Conservation (phyloP, 1,140 invertebrate species). For the Streblospio benedicti region DNA sequence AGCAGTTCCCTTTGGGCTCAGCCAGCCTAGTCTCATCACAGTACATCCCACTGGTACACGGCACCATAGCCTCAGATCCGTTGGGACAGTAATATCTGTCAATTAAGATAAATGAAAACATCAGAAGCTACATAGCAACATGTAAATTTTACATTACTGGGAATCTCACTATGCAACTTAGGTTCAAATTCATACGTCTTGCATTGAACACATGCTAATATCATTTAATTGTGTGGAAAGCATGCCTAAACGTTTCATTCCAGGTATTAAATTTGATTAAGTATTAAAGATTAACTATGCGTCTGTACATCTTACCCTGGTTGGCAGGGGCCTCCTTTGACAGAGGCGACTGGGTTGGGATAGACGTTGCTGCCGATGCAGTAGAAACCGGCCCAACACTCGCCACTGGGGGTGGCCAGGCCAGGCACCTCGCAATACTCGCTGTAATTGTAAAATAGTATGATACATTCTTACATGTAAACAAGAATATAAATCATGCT, state of each 20-base stretch:
- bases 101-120: background rate
- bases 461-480: background rate
- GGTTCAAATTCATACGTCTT: no score
- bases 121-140: background rate
- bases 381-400: slow-evolving; percentile 38
- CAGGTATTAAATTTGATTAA: no score
- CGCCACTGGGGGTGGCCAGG: slow-evolving; percentile 27
- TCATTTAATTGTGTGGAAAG: no score
- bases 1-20: slow-evolving; percentile 30
- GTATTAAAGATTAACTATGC: background rate
- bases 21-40: slow-evolving; percentile 32
- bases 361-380: slow-evolving; percentile 26
- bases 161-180: no score
- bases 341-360: slow-evolving; percentile 20
- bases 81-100: slow-evolving; percentile 38
- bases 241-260: no score
- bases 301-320: slow-evolving; percentile 14
- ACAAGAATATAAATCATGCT: no score
- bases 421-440: slow-evolving; percentile 36
- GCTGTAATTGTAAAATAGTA: slow-evolving; percentile 18
- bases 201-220: no score
- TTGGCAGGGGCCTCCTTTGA: slow-evolving; percentile 31
- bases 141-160: no score
- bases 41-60: slow-evolving; percentile 35
- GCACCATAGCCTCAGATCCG: slow-evolving; percentile 29